These are phyloP conservation scores for Bombus waltoni DNA, from an alignment of 1,140 invertebrate genomes.

Conservation along the genomic window DNA sequence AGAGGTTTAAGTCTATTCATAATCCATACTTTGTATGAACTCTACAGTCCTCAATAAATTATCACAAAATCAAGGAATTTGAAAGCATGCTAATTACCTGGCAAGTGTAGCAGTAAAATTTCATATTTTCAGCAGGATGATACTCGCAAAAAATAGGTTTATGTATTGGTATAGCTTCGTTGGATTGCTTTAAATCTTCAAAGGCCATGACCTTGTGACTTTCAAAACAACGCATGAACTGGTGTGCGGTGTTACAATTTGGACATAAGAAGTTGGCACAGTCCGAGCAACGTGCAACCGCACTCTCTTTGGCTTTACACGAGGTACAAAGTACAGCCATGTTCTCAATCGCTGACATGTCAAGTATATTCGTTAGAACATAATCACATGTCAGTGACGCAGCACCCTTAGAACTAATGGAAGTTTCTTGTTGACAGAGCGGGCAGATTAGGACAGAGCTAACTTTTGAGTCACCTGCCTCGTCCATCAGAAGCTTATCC, in stretches of 20 bases:
- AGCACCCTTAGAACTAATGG: constrained; percentile 88
- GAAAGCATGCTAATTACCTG: constrained; percentile 82
- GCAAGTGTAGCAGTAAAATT: constrained; percentile 92
- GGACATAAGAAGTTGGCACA: constrained; percentile 96
- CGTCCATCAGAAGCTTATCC: constrained; percentile 89
- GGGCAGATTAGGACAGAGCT: constrained; percentile 87
- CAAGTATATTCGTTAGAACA: constrained; percentile 92
- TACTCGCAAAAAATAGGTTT: constrained; percentile 91
- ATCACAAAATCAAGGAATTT: neutral
- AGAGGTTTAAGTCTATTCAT: neutral
- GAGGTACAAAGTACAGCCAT: constrained; percentile 92
- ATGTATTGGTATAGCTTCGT: constrained; percentile 89
- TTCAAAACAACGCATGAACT: constrained; percentile 97
- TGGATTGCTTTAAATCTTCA: constrained; percentile 91
- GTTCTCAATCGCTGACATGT: constrained; percentile 91
- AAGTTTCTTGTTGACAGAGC: constrained; percentile 92
- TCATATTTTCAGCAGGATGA: constrained; percentile 90
- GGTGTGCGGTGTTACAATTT: constrained; percentile 96
- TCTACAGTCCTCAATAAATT: neutral
- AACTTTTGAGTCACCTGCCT: constrained; percentile 85
- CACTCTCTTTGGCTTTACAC: constrained; percentile 94
- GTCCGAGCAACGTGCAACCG: constrained; percentile 95
- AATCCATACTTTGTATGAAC: constrained; percentile 35
- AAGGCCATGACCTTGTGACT: constrained; percentile 94
- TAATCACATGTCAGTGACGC: constrained; percentile 91